Base-by-base conservation (phyloP, 2,797 vertebrate species). In the Micrastur ruficollis region DNA sequence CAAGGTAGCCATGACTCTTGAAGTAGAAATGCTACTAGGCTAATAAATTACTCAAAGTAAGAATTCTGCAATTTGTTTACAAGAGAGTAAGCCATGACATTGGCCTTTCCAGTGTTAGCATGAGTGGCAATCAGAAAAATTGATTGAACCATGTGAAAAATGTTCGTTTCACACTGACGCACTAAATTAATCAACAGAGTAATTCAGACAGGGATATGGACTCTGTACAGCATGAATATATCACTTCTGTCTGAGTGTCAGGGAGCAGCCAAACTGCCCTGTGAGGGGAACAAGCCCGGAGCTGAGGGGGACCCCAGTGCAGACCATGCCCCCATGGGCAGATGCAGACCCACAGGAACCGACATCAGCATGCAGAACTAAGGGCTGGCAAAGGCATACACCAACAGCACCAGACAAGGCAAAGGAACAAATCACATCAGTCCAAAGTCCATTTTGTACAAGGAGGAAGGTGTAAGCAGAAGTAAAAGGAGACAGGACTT, bases 111-210 rank as follows among this genome's bases (percentile, higher is more conserved):
- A 78, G 17, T 21, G 7, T 68, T 70, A 89, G 9, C 26, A 42
- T 47, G 38, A 81, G 81, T 8, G 3, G 9, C 44, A 86, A 66
- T 36, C 56, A 72, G 21, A 89, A 71, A 36, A 71, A 52, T 22
- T 55, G 52, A 74, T 5, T 40, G 49, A 58, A 23, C 34, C 21
- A 23, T 1, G 8, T 79, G 25, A 90, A 92, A 90, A 94, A 58
- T 46, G 16, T 22, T 73, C 34, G 73, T 82, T 92, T 88, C 40
- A 36, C 19, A 42, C 9, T 72, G 42, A 40, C 13, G 40, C 10
- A 53, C 22, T 68, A 75, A 84, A 81, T 66, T 85, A 90, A 91
- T 75, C 34, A 71, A 31, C 68, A 86, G 16, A n/a, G n/a, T 89
- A 91, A 74, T 82, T 90, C 81, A 82, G 66, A 71, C 6, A 23